Conservation (phyloP, 2,888 invertebrate genomes). For the Oligia strigilis region DNA sequence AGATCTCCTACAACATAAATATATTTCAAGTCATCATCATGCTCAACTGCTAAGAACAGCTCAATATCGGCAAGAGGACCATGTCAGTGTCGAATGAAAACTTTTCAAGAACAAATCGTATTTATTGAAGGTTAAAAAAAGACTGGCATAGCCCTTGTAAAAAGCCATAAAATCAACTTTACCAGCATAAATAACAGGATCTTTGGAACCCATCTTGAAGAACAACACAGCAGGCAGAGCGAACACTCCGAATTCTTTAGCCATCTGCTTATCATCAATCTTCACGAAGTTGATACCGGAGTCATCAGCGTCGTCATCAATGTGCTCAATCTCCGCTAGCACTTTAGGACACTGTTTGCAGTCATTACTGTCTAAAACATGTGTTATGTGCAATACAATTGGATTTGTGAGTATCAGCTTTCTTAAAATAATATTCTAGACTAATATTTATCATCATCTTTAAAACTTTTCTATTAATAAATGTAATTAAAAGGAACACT, state of each 20-base stretch:
- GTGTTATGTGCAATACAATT: constrained; percentile 87
- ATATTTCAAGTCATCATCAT: not conserved
- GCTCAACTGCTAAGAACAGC: not conserved
- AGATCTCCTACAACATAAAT: constrained; percentile 92
- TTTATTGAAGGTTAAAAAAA: too few species aligned
- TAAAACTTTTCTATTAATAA: constrained; percentile 1
- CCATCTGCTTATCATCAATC: constrained; percentile 96
- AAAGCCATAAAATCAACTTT: constrained; percentile 54
- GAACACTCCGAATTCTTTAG: constrained; percentile 96
- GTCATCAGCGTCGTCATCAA: constrained; percentile 97
- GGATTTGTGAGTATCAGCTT: constrained; percentile 71
- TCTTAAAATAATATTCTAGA: constrained; percentile 28
- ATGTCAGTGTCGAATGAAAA: not conserved
- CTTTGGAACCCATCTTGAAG: constrained; percentile 96
- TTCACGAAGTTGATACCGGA: constrained; percentile 98
- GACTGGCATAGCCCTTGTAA: not conserved
- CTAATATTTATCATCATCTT: constrained; percentile 12
- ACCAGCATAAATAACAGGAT: constrained; percentile 98
- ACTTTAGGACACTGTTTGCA: constrained; percentile 98
- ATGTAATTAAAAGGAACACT: constrained; percentile 83
- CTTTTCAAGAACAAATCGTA: too few species aligned
- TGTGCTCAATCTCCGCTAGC: constrained; percentile 96
- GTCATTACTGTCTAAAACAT: constrained; percentile 97
- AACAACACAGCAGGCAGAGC: constrained; percentile 97
- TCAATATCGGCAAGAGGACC: not conserved